These are phyloP conservation scores for Melitaea athalia DNA, from an alignment of 2,888 invertebrate species.

Conservation along the genomic window DNA sequence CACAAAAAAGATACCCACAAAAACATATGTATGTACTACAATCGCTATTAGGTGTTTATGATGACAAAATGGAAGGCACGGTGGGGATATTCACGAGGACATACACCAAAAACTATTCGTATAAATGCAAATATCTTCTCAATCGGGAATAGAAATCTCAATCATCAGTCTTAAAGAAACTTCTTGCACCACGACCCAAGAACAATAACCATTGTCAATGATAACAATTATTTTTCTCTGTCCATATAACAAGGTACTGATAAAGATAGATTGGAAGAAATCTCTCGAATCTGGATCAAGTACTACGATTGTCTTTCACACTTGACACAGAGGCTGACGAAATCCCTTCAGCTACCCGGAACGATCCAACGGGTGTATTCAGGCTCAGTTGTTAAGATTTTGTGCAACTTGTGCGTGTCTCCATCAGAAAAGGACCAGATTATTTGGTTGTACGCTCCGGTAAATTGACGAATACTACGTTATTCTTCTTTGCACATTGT, in stretches of 20 bases:
- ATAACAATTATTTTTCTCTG: neutral
- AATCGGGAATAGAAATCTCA: no score
- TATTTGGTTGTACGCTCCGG: constrained; percentile 13
- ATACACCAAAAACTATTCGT: no score
- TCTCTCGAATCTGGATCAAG: constrained; percentile 30
- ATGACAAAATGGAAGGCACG: no score
- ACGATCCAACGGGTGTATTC: constrained; percentile 13
- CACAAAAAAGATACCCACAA: no score
- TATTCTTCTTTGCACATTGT: neutral
- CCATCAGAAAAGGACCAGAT: neutral
- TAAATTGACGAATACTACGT: neutral
- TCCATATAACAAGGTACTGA: neutral
- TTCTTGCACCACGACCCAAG: no score
- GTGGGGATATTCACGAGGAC: no score
- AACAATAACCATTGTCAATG: no score
- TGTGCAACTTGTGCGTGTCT: constrained; percentile 9
- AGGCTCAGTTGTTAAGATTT: constrained; percentile 9
- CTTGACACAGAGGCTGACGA: constrained; percentile 38
- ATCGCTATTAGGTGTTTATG: no score
- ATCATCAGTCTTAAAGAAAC: no score
- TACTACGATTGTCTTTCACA: constrained; percentile 48
- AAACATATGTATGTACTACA: no score
- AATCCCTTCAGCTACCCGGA: constrained; percentile 64
- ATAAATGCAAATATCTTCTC: no score
- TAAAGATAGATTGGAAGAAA: constrained; percentile 57